Evolutionary conservation across 2,888 invertebrate species (phyloP), one percentile per base, ranked within the genome.

Genomic region (Phyllotreta striolata): DNA sequence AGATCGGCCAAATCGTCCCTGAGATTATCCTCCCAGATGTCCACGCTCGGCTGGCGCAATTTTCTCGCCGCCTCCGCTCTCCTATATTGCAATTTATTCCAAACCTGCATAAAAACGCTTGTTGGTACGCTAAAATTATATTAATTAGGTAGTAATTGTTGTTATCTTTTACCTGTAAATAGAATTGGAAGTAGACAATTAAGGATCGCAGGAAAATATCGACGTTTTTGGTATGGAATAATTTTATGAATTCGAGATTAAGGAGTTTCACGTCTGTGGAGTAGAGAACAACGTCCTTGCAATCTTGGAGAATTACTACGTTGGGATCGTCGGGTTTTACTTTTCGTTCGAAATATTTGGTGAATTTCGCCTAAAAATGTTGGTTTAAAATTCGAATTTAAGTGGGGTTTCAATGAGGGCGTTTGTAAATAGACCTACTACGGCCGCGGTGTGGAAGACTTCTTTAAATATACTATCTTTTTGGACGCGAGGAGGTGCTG

Each of bases 191-290:
- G 74, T 86, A 89, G 55, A 89, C 76, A 60, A 88, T 85, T 58
- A 88, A 80, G n/a, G 87, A 85, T 67, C 88, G 82, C 62, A 89
- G 79, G 76, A 89, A 88, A 73, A 85, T 82, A 76, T 89, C 89
- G 46, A 86, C 85, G 34, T 85, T 83, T 51, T 84, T 83, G 38
- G 82, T 81, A 76, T 89, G 84, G 66, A 89, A 83, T 74, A 86
- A 84, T 66, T 84, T 83, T 68, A 89, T 85, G 71, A 89, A 85
- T 76, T 86, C 83, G n/a, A 83, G 79, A 63, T 85, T 85, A 71
- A 87, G 77, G 75, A 85, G 80, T 67, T 77, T 80, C 38, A 85
- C 75, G 10, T 87, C 85, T 9, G 86, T 85, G 3, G 84, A 83
- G 70, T 83, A 86, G 63, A 88, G 72, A 7, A 86, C 87, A 66